Base-by-base conservation (phyloP, 2,113 vertebrate genomes). In the Ictalurus furcatus region DNA sequence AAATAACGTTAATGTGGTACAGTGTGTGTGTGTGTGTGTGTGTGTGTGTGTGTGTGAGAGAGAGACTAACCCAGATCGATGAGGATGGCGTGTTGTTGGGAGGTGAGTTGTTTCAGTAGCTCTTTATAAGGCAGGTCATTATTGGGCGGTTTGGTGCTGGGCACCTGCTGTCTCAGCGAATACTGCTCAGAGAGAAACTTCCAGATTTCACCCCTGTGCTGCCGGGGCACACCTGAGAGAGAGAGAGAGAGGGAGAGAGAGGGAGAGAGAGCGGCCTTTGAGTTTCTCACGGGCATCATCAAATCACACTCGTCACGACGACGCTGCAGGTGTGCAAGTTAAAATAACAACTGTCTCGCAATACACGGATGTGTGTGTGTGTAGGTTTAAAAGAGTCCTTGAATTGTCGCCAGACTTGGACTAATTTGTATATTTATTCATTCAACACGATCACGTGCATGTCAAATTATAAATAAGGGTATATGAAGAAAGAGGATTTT, bases 11-110 rank as follows among this genome's bases (percentile, higher is more conserved):
- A 48, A 52, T 28, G 48, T 54, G 4, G 9, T 3, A 48, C 44
- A 48, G 44, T 48, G 44, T 48, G 44, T 48, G 85, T 84, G 73
- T 84, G 37, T 30, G 37, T 37, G 28, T 11, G 37, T 48, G 85
- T 79, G 71, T 79, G 37, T 28, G 30, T 7, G 54, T 14, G 54
- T 14, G 1, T 14, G 12, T 1, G 54, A 14, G 54, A 56, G 54
- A 16, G 56, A 19, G 56, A 86, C 93, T 96, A 95, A 99, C 98
- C 98, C 1, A 99, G 94, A 91, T 99, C 98, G 63, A 99, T 99
- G 85, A 99, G 98, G 92, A 99, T 99, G 59, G 98, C 98, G 0
- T 99, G 98, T 89, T 99, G 98, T 84, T 99, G 98, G 1, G 98
- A 97, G 63, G 98, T 99, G 85, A 99, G 94, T 87, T 98, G 98